Evolutionary conservation across 2,113 vertebrate genomes (phyloP), one percentile per base, ranked within the genome.

Genomic region (Chamaea fasciata): DNA sequence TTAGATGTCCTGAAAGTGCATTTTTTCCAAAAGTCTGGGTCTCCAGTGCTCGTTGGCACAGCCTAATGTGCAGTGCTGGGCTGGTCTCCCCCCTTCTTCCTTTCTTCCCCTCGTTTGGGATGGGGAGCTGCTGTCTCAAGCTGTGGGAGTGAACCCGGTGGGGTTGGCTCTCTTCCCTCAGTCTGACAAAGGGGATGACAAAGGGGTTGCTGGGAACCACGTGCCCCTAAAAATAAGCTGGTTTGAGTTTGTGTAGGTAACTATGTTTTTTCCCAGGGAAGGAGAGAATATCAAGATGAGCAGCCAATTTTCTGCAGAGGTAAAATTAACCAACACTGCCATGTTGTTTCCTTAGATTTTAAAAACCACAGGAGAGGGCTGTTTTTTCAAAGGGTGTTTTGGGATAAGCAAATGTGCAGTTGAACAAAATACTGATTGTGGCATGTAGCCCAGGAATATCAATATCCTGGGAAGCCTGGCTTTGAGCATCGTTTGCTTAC

Each of bases 1-100:
- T 53, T 85, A 41, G 28, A n/a, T 59, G 33, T 31, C 76, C 87
- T 80, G 80, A 92, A 78, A 27, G 71, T 42, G 35, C 35, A 1
- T 39, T 78, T 86, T 65, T 68, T 47, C 28, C 63, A 47, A 78
- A 89, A 83, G 69, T 68, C 56, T 83, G 71, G 55, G 13, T 57
- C 67, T 50, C 41, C 2, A 13, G 50, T 8, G 68, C 42, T 80
- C 0, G 0, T 56, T 92, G 78, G 16, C 2, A 10, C 70, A 30
- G 79, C 0, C 2, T 5, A 19, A 67, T 50, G 64, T 3, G 2
- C 56, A 31, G 24, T 0, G 2, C 22, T 1, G 1, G 19, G 23
- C 1, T 35, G 19, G 28, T 65, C n/a, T 76, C 28, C 31, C 17
- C 44, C 46, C 35, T 21, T 14, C 8, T 57, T 18, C 23, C 37